Evolutionary conservation across 2,797 vertebrate genomes (phyloP), one percentile per base, ranked within the genome.

Genomic region (Paguma larvata): DNA sequence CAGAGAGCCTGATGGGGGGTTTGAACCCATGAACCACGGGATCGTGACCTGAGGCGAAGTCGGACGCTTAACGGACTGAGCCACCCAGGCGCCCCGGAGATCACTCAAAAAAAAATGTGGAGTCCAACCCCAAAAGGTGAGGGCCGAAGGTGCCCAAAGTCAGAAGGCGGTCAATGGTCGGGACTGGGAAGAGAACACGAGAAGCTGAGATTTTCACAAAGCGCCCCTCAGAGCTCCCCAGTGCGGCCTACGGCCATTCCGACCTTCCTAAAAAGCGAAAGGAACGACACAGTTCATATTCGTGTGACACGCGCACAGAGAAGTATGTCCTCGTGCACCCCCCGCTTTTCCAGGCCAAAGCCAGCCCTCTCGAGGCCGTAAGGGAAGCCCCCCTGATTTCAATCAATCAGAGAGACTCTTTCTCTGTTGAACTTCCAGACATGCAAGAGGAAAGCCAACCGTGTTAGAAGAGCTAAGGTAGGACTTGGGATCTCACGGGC

Each of bases 211-310:
- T 51, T 56, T n/a, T 65, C 21, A 34, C n/a, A 4, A 5, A 5
- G 1, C 56, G 13, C 25, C 38, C 0, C 38, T 34, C 11, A 3
- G 19, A 44, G 30, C 8, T 68, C 63, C 21, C 3, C 14, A 32
- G 44, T 1, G n/a, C 46, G 19, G n/a, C 59, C 75, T 5, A 14
- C 51, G 75, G 30, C 78, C 34, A 10, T 56, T 18, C 25, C 51
- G 88, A 68, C 21, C 15, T 16, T 56, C 12, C 27, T 23, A 16
- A 75, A 83, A 48, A 67, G 70, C 59, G 91, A 48, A 82, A 48
- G 53, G 16, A 53, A 14, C 18, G 11, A 11, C 1, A 0, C 1
- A 18, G 13, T 6, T 87, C 38, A 5, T 25, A 10, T 7, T 4
- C 11, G 11, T 16, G 14, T 15, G 18, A 65, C 6, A 21, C 30